Evolutionary conservation across 2,888 invertebrate genomes (phyloP), one percentile per base, ranked within the genome.

Genomic region (Carabus problematicus): DNA sequence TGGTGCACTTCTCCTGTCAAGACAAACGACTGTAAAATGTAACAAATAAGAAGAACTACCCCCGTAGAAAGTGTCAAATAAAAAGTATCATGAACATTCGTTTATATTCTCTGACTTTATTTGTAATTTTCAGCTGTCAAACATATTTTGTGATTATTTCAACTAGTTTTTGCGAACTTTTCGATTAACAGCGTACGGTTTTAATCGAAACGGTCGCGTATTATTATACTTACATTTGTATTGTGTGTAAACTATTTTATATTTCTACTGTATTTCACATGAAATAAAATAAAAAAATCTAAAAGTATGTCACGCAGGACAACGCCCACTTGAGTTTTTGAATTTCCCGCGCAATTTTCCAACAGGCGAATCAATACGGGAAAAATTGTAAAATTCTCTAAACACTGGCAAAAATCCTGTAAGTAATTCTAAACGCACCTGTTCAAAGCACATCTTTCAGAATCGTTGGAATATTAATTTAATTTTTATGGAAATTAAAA

Each of bases 1-100:
- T 97, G 16, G 94, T 97, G 0, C 98, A 98, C 82, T 95, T 93
- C 79, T 95, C 93, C 4, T 98, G 98, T 81, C 89, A 91, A 76
- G 89, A 85, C 67, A 84, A 83, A 47, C 2, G 29, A 6, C 29
- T 29, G 2, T 29, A 29, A 29, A 29, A 29, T 29, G 29, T 29
- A 29, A 2, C n/a, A n/a, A n/a, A n/a, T n/a, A n/a, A n/a, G 29
- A 29, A 29, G 2, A 6, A 29, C 2, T 29, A 29, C 2, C 6
- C 2, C 29, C 29, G 29, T 29, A 29, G 29, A 6, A 29, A 29
- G 29, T 6, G 29, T 6, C 29, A 29, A 29, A 29, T 29, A 29
- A 29, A 29, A 29, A n/a, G n/a, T n/a, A n/a, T n/a, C n/a, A n/a
- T n/a, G n/a, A n/a, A n/a, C n/a, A n/a, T n/a, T n/a, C n/a, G n/a